Conservation (phyloP, 1,140 invertebrate genomes). For the Bradysia coprophila region DNA sequence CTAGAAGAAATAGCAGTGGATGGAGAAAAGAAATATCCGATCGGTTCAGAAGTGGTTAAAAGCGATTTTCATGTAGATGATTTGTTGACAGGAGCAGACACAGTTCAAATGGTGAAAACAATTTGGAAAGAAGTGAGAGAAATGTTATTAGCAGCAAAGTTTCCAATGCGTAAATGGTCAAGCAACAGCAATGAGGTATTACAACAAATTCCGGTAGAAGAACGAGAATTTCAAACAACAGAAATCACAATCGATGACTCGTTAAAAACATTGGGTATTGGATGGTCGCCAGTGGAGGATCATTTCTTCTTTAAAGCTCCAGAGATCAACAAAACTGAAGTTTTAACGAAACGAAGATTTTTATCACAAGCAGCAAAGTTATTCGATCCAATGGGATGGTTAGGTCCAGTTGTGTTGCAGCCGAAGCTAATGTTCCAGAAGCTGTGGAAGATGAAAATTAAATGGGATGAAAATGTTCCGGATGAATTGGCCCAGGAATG, state of each 20-base stretch:
- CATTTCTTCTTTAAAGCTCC: slow-evolving; percentile 8
- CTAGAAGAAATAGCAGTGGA: slow-evolving; percentile 1
- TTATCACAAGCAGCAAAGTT: slow-evolving; percentile 18
- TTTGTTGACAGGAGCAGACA: slow-evolving; percentile 13
- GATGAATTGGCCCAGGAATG: slow-evolving; percentile 8
- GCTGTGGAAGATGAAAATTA: slow-evolving; percentile 12
- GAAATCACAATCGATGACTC: no score
- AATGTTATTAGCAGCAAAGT: no score
- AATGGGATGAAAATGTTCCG: slow-evolving; percentile 18
- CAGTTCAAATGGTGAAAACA: no score
- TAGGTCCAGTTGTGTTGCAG: slow-evolving; percentile 14
- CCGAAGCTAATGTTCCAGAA: slow-evolving; percentile 23
- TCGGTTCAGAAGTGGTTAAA: slow-evolving; percentile 7
- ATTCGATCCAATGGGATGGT: slow-evolving; percentile 24
- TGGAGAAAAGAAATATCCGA: slow-evolving; percentile 6
- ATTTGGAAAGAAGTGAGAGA: no score
- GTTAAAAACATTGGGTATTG: slow-evolving; percentile 14
- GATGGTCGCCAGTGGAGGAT: slow-evolving; percentile 14
- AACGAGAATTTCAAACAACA: no score
- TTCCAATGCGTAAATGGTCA: no score
- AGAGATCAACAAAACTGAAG: slow-evolving; percentile 1
- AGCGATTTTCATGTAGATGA: slow-evolving; percentile 22
- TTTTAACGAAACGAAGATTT: slow-evolving; percentile 15
- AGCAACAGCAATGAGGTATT: no score
- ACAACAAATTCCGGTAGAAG: no score